Evolutionary conservation across 92 coral and sea anemone species (phyloP).

Genomic region (Actinostola sp.): DNA sequence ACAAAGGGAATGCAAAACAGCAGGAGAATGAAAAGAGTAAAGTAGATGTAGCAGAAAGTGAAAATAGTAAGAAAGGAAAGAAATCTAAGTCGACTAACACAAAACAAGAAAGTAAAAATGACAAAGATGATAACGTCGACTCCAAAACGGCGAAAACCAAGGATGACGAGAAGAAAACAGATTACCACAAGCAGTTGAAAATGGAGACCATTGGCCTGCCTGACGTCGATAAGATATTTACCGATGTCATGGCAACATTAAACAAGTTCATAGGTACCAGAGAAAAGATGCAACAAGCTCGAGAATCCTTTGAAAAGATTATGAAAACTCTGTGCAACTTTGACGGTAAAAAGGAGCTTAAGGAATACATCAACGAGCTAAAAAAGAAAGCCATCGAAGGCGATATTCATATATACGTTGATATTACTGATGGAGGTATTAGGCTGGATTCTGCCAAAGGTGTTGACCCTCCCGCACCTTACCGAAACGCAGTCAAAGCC

Average conservation of each 20-base stretch:
- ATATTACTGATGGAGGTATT: slow-evolving; percentile 56
- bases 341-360: slow-evolving; percentile 66
- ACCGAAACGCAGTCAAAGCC: slow-evolving; percentile 78
- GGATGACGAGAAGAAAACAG: slow-evolving; percentile 43
- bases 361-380: slow-evolving; percentile 71
- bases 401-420: slow-evolving; percentile 70
- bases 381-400: slow-evolving; percentile 79
- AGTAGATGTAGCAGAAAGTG: not conserved
- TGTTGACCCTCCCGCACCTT: slow-evolving; percentile 75
- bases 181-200: slow-evolving; percentile 67
- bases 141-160: slow-evolving; percentile 11
- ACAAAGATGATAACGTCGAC: slow-evolving; percentile 14
- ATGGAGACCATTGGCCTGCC: slow-evolving; percentile 62
- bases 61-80: not conserved
- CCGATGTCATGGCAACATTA: slow-evolving; percentile 53
- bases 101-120: slow-evolving; percentile 5
- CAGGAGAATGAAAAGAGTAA: slow-evolving; percentile 1
- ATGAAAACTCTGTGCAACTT: slow-evolving; percentile 55
- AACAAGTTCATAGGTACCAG: slow-evolving; percentile 69
- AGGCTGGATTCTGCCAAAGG: slow-evolving; percentile 67
- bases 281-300: slow-evolving; percentile 71
- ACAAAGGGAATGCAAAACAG: not conserved
- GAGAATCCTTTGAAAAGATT: slow-evolving; percentile 67
- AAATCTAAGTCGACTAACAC: slow-evolving; percentile 8
- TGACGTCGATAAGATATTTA: slow-evolving; percentile 73